Evolutionary conservation across 2,797 vertebrate species (phyloP), one percentile per base, ranked within the genome.

Genomic region (Catostomus latipinnis): DNA sequence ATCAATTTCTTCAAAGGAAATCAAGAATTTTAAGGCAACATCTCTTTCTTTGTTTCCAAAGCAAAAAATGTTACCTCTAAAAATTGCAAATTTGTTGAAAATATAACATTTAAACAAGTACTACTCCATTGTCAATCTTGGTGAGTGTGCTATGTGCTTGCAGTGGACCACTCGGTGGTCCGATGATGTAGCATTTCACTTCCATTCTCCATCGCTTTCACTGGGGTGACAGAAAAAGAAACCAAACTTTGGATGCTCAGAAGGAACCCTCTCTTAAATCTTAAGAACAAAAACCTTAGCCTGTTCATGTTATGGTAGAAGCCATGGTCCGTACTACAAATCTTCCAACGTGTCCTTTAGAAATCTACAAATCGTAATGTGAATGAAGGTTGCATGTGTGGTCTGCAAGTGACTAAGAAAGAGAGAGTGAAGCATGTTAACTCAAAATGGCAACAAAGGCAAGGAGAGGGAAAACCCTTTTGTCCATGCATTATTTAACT

Each of bases 401-500:
- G 74, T 83, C 70, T 68, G 76, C 68, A 69, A 74, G 71, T 56
- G 70, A 73, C 46, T 52, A 50, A 46, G 57, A 78, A 61, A 60
- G 71, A 71, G 54, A 63, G 11, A 69, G n/a, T 56, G 16, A 63
- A 65, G 50, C 76, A 16, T 66, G 49, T 80, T 71, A 84, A 82
- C 70, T 76, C 71, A 48, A 78, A 22, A 78, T 57, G 48, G 78
- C 85, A 81, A 87, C 84, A 77, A 87, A 89, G 45, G 52, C 34
- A 45, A 60, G 18, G 50, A 50, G 48, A 72, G 73, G 71, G 14
- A 75, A 80, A 92, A 91, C 90, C 91, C 94, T 97, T 97, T 96
- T 95, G 96, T 97, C 95, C 96, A 96, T 96, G 95, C 95, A 95
- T 88, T 89, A 89, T 93, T 87, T 86, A 83, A 84, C 90, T 90